These are phyloP conservation scores for Drosophila anceps DNA, from an alignment of 2,888 invertebrate species.

Conservation along the genomic window DNA sequence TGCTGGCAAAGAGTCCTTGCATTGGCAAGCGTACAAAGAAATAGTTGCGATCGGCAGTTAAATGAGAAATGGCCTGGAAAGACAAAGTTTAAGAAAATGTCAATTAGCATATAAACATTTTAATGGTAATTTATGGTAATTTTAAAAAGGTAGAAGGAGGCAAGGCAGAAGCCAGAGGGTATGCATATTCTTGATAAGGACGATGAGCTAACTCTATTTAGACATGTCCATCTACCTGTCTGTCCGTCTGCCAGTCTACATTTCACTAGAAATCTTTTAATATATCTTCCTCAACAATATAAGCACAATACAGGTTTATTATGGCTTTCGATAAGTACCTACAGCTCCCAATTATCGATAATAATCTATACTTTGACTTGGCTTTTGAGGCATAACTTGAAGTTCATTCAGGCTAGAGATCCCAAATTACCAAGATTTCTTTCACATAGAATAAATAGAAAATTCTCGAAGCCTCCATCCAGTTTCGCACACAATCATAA, in stretches of 20 bases:
- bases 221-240: too few relatives aligned
- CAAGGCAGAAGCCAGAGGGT: too few relatives aligned
- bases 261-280: too few relatives aligned
- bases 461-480: too few relatives aligned
- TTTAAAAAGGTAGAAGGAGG: too few relatives aligned
- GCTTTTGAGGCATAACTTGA: not conserved
- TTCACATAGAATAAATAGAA: too few relatives aligned
- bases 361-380: not conserved
- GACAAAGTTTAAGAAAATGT: constrained; percentile 56
- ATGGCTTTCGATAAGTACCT: too few relatives aligned
- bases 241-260: too few relatives aligned
- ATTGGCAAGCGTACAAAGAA: constrained; percentile 89
- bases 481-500: too few relatives aligned
- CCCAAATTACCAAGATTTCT: too few relatives aligned
- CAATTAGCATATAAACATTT: not conserved
- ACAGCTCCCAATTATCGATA: not conserved
- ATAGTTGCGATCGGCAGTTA: constrained; percentile 88
- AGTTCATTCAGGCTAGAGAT: not conserved
- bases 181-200: not conserved
- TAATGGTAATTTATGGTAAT: too few relatives aligned
- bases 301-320: too few relatives aligned
- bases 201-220: not conserved
- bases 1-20: constrained; percentile 89
- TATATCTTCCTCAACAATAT: not conserved
- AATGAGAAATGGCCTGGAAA: constrained; percentile 92